Evolutionary conservation across 1,140 invertebrate genomes (phyloP).

Genomic region (Capitella teleta): DNA sequence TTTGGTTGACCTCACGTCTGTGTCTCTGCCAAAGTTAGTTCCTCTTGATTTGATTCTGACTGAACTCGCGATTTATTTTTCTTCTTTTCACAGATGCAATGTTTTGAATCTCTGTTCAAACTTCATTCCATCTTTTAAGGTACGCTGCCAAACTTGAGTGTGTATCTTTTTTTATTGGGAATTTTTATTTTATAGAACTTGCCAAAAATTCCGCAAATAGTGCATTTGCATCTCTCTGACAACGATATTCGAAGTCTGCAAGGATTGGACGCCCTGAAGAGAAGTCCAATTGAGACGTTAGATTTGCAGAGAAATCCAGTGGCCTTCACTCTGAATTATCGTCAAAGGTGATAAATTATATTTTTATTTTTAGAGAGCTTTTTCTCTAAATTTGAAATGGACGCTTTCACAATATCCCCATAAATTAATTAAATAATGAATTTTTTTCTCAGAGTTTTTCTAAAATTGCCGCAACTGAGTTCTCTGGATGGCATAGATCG

Average conservation of each 20-base stretch:
- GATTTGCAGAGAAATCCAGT: constrained; percentile 4
- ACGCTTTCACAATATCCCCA: no score
- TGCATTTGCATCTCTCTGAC: constrained; percentile 2
- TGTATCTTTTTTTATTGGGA: background rate
- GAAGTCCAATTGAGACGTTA: background rate
- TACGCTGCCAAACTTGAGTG: background rate
- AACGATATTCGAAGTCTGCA: background rate
- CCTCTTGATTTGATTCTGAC: background rate
- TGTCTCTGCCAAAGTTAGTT: constrained; percentile 2
- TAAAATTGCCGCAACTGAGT: no score
- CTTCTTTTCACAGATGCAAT: no score
- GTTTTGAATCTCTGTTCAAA: no score
- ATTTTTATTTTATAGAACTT: background rate
- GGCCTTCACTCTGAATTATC: constrained; percentile 3
- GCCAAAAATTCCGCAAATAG: constrained; percentile 1
- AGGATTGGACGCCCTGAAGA: background rate
- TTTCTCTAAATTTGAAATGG: no score
- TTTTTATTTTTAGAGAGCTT: no score
- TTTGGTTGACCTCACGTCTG: background rate
- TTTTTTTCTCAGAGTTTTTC: no score
- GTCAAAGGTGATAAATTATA: no score
- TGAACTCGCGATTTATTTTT: no score
- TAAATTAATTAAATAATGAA: no score
- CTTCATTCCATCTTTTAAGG: no score
- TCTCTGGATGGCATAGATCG: no score